Percentiles rank a stretch among this genome's conserved stretches.
Evolutionary conservation across 2,888 invertebrate species (phyloP).

Genomic region (Metopia argyrocephala): DNA sequence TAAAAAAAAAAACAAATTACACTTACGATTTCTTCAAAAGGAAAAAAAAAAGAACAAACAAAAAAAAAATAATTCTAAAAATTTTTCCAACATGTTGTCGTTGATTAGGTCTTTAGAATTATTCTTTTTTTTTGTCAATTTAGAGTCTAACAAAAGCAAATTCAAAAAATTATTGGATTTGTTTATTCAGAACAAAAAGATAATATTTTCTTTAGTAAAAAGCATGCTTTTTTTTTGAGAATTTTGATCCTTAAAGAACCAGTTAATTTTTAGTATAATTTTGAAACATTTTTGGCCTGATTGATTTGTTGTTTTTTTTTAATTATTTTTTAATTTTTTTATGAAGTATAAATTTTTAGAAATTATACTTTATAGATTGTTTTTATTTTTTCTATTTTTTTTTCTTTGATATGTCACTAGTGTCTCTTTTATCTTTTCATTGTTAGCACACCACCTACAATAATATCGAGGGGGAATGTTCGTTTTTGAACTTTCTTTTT

Average conservation of each 20-base stretch:
- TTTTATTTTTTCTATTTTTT: slow-evolving; percentile 68
- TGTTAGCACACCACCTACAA: slow-evolving; percentile 58
- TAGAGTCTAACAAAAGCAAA: slow-evolving; percentile 26
- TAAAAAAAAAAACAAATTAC: slow-evolving; percentile 57
- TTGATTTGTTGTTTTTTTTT: slow-evolving; percentile 75
- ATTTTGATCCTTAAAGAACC: slow-evolving; percentile 36
- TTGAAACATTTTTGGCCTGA: slow-evolving; percentile 79
- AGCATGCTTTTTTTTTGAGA: slow-evolving; percentile 54
- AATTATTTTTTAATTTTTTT: slow-evolving; percentile 65
- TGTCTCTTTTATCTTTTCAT: slow-evolving; percentile 76
- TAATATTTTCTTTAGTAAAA: slow-evolving; percentile 21
- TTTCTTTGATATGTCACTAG: slow-evolving; percentile 75
- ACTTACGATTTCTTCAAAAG: slow-evolving; percentile 35
- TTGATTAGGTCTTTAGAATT: slow-evolving; percentile 41
- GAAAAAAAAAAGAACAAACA: slow-evolving; percentile 16
- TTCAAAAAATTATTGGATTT: slow-evolving; percentile 33
- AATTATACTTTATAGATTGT: slow-evolving; percentile 65
- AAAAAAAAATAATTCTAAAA: slow-evolving; percentile 37
- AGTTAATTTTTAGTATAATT: slow-evolving; percentile 66
- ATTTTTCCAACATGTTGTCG: background rate
- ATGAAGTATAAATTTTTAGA: slow-evolving; percentile 61
- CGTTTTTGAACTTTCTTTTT: slow-evolving; percentile 6
- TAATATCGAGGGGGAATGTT: slow-evolving; percentile 25
- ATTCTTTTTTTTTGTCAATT: slow-evolving; percentile 16
- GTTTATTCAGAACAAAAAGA: background rate